These are phyloP conservation scores for Platichthys stellatus DNA, from an alignment of 2,113 vertebrate species.

Conservation along the genomic window DNA sequence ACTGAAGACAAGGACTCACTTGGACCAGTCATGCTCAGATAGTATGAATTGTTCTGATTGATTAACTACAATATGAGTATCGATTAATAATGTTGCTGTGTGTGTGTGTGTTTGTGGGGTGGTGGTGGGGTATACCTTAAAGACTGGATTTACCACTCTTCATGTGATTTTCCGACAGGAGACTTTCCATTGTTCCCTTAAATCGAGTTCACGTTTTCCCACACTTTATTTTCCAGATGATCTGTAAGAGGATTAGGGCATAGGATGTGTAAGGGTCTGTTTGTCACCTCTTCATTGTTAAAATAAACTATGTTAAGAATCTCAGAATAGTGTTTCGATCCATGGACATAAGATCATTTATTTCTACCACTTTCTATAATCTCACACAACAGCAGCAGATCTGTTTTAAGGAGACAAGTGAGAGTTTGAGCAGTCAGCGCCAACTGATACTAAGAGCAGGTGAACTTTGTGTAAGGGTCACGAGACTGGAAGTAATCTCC, in stretches of 20 bases:
- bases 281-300: constrained; percentile 38
- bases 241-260: constrained; percentile 61
- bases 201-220: constrained; percentile 27
- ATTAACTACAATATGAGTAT: not conserved
- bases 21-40: no score
- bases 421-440: not conserved
- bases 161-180: constrained; percentile 46
- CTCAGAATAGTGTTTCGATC: not conserved
- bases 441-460: constrained; percentile 1
- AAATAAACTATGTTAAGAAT: constrained; percentile 7
- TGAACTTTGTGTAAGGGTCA: constrained; percentile 3
- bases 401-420: not conserved
- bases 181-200: constrained; percentile 53
- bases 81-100: not conserved
- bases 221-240: constrained; percentile 47
- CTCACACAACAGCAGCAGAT: not conserved
- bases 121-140: not conserved
- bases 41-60: not conserved
- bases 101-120: not conserved
- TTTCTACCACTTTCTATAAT: not conserved
- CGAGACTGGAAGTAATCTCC: constrained; percentile 17
- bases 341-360: not conserved
- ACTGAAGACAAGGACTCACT: not conserved
- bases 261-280: constrained; percentile 30
- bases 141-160: constrained; percentile 6